Evolutionary conservation across 2,797 vertebrate species (phyloP).

Genomic region (Peromyscus aztecus): DNA sequence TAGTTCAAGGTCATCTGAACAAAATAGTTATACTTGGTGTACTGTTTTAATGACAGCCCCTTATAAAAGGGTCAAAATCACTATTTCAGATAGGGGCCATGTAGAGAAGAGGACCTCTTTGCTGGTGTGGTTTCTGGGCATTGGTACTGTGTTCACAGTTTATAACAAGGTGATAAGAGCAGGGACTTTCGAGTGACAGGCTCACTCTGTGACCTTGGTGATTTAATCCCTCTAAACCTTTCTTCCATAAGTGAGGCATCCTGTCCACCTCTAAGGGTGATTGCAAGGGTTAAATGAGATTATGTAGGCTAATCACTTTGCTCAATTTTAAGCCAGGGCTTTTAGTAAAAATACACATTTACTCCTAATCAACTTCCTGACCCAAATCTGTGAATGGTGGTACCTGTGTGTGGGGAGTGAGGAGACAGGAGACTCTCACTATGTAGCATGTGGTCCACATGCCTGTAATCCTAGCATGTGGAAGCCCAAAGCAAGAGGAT

Average conservation of each 20-base stretch:
- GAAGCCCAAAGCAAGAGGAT: not conserved
- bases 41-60: not conserved
- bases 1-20: not conserved
- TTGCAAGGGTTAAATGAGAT: not conserved
- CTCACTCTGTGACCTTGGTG: slow-evolving; percentile 23
- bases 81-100: not conserved
- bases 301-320: not conserved
- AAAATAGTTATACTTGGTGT: not conserved
- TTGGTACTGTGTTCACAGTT: not conserved
- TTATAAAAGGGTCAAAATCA: slow-evolving; percentile 20
- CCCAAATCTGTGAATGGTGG: slow-evolving; percentile 2
- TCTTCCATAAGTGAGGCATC: not conserved
- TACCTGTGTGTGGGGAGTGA: not conserved
- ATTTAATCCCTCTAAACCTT: slow-evolving; percentile 9
- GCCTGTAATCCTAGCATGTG: not conserved
- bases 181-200: not conserved
- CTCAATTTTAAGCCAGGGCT: slow-evolving; percentile 6
- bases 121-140: not conserved
- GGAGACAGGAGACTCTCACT: not conserved
- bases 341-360: not conserved
- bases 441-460: not conserved
- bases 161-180: not conserved
- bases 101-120: not conserved
- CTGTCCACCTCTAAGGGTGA: not conserved
- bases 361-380: slow-evolving; percentile 1